Percentiles rank a stretch among this genome's conserved stretches.
Evolutionary conservation across 2,113 vertebrate genomes (phyloP).

Genomic region (Cyphomyrus plagiostoma): DNA sequence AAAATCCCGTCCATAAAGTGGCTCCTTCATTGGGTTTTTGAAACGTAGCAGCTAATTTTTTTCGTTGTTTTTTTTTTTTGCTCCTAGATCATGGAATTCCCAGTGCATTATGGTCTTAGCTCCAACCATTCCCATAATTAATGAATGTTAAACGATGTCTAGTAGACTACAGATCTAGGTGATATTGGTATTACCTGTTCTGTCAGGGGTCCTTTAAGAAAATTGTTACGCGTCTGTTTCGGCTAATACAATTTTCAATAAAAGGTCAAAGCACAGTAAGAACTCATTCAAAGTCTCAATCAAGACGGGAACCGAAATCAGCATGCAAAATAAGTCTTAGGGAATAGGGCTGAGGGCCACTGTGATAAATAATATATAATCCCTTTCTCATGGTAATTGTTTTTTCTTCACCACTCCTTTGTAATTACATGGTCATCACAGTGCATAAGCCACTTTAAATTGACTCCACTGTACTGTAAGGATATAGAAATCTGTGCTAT

Average conservation of each 20-base stretch:
- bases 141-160: neutral
- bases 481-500: neutral
- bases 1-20: neutral
- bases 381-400: neutral
- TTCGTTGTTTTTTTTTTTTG: neutral
- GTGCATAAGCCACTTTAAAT: neutral
- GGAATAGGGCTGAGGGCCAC: neutral
- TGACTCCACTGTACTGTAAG: neutral
- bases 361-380: neutral
- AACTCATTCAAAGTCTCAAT: neutral
- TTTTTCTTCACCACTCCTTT: neutral
- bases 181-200: neutral
- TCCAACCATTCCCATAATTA: neutral
- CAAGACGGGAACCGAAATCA: neutral
- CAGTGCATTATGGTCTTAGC: neutral
- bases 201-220: neutral
- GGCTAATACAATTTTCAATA: neutral
- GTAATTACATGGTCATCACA: neutral
- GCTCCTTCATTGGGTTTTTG: neutral
- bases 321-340: neutral
- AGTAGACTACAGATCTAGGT: neutral
- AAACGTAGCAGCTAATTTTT: neutral
- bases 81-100: neutral
- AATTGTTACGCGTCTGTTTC: neutral
- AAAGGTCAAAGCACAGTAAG: neutral